Evolutionary conservation across 2,888 invertebrate genomes (phyloP), one percentile per base, ranked within the genome.

Genomic region (Philaethria dido): DNA sequence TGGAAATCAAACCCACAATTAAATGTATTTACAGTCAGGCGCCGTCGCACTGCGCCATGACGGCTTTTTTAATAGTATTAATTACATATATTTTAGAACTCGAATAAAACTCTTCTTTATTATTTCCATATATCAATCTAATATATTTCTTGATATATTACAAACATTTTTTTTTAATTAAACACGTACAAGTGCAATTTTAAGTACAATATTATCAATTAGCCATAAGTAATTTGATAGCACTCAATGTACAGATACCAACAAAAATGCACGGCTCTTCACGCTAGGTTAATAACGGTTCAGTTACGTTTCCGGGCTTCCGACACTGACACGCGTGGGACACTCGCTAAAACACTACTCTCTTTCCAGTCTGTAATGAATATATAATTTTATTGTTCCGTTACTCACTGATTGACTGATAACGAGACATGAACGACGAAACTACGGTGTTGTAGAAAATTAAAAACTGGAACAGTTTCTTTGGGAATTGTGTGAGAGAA

Each of bases 221-320:
- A 66, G 13, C 33, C 9, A 67, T 64, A 63, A 33, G 71, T 71
- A 71, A 69, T 65, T 48, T n/a, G 62, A 69, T 52, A 52, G 42
- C 54, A 36, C 62, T 66, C 59, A 68, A 42, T 59, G 62, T 72
- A 70, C 70, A 70, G 70, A 69, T 71, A 71, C 68, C 69, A 64
- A 74, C 75, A 73, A 68, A 73, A 73, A 71, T 74, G 84, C 80
- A 69, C 75, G 77, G 84, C 18, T 79, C 77, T 74, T 79, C 72
- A 77, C 74, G 71, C 79, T 81, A 48, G 48, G 47, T 74, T 78
- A 79, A 81, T 79, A 79, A 79, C 78, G 76, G 69, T 74, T 75
- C 70, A 68, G 77, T 82, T 81, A 80, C 83, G 71, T 64, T 67
- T 69, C 67, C 57, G 57, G 57, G 57, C 29, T 57, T 57, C 42